These are phyloP conservation scores for Stomorhina lunata DNA, from an alignment of 2,888 invertebrate species.

Conservation along the genomic window DNA sequence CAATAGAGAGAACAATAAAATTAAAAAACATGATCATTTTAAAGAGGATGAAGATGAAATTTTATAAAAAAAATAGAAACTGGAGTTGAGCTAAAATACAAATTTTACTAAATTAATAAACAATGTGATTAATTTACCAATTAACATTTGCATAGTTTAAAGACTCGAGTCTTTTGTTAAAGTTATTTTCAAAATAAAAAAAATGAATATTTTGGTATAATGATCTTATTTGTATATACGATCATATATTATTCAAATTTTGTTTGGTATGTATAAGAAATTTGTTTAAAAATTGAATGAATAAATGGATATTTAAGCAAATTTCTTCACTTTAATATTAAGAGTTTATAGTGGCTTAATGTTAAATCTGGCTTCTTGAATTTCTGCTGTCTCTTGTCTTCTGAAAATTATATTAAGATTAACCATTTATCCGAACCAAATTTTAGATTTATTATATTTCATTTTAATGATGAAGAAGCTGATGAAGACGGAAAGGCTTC, in stretches of 20 bases:
- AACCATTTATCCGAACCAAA: constrained; percentile 3
- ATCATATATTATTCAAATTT: constrained; percentile 14
- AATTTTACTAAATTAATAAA: constrained; percentile 78
- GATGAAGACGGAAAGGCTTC: constrained; percentile 64
- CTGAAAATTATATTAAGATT: constrained; percentile 76
- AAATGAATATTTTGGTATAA: no score
- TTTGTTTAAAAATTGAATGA: not conserved
- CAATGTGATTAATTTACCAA: constrained; percentile 80
- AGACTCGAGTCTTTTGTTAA: constrained; percentile 55
- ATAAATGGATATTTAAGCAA: not conserved
- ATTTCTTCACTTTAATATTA: no score
- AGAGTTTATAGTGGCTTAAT: not conserved
- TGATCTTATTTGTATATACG: no score
- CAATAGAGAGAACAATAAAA: constrained; percentile 69
- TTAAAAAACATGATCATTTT: constrained; percentile 31
- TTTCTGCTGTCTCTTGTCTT: constrained; percentile 53
- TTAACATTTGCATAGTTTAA: constrained; percentile 72
- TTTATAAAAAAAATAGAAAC: constrained; percentile 30
- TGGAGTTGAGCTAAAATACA: constrained; percentile 33
- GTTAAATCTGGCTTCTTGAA: not conserved
- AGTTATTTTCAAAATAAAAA: constrained; percentile 25
- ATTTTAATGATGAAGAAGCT: constrained; percentile 14
- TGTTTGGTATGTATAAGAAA: no score
- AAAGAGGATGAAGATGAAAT: constrained; percentile 9
- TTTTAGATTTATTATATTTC: not conserved